Evolutionary conservation across 1,140 invertebrate genomes (phyloP).

Genomic region (Drosophila nigrodunni): DNA sequence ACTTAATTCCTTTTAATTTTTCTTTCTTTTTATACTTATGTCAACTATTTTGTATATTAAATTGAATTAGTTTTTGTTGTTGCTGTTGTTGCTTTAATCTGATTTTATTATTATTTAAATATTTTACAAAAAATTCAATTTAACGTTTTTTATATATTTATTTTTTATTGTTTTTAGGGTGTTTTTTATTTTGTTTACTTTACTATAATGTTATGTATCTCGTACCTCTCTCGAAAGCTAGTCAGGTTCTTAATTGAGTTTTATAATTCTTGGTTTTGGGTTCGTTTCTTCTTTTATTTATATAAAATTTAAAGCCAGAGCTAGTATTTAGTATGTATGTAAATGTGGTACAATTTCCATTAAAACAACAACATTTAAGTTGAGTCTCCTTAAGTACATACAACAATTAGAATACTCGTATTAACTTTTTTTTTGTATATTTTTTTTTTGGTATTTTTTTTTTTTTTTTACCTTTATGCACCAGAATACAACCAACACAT

Average conservation of each 20-base stretch:
- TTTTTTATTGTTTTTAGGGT: neutral
- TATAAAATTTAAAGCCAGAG: conserved; percentile 46
- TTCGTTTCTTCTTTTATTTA: conserved; percentile 30
- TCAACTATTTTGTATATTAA: conserved; percentile 56
- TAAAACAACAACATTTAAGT: conserved; percentile 60
- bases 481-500: conserved; percentile 25
- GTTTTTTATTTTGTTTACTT: neutral
- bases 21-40: conserved; percentile 16
- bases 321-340: conserved; percentile 57
- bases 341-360: conserved; percentile 48
- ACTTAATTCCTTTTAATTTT: conserved; percentile 28
- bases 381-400: conserved; percentile 32
- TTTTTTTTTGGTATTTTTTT: neutral
- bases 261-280: conserved; percentile 44
- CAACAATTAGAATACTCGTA: conserved; percentile 37
- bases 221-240: conserved; percentile 69
- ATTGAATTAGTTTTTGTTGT: conserved; percentile 43
- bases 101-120: conserved; percentile 40
- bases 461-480: conserved; percentile 12
- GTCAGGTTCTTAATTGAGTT: conserved; percentile 78
- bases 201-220: conserved; percentile 29
- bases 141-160: conserved; percentile 64
- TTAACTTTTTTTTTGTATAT: conserved; percentile 15
- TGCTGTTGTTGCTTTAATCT: conserved; percentile 11
- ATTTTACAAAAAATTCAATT: conserved; percentile 73